phyloP scores from a whole-genome alignment of 1,140 invertebrate species.

The Brachionus koreanus region DNA sequence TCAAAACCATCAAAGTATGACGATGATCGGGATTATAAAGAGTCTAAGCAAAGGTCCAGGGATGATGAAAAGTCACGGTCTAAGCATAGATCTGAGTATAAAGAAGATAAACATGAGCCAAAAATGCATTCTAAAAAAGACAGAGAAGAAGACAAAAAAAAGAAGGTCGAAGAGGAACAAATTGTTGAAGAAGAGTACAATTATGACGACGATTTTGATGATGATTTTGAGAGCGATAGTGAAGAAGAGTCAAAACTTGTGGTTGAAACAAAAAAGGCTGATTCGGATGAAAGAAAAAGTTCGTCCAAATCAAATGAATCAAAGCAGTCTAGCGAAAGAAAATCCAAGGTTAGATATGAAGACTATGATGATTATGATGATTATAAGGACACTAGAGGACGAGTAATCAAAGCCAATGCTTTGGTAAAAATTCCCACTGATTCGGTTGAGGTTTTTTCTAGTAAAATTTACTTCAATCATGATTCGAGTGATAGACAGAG shows the following conservation, averaged over 20 bases:
- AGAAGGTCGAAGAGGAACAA: background rate
- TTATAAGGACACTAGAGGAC: background rate
- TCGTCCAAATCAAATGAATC: background rate
- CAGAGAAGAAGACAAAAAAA: background rate
- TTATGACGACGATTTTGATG: slow-evolving; percentile 32
- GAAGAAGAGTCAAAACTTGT: background rate
- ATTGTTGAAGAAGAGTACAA: background rate
- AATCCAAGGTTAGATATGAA: background rate
- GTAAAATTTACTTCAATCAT: slow-evolving; percentile 38
- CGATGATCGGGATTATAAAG: background rate
- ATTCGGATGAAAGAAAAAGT: background rate
- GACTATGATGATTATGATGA: slow-evolving; percentile 27
- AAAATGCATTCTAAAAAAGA: background rate
- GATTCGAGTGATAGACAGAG: slow-evolving; percentile 28
- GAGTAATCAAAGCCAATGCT: slow-evolving; percentile 32
- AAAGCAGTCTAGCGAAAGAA: background rate
- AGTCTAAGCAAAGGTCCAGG: background rate
- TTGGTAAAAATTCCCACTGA: slow-evolving; percentile 39
- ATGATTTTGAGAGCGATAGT: background rate
- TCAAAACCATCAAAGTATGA: background rate
- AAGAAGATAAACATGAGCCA: background rate
- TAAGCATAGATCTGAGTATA: background rate
- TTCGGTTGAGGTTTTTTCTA: slow-evolving; percentile 33
- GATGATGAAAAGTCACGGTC: background rate
- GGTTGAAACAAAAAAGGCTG: background rate